A percentile compares a stretch with the other conserved stretches of the same genome.
These are phyloP conservation scores for Cryptophagus acutangulus DNA, from an alignment of 2,888 invertebrate species.

Conservation along the genomic window DNA sequence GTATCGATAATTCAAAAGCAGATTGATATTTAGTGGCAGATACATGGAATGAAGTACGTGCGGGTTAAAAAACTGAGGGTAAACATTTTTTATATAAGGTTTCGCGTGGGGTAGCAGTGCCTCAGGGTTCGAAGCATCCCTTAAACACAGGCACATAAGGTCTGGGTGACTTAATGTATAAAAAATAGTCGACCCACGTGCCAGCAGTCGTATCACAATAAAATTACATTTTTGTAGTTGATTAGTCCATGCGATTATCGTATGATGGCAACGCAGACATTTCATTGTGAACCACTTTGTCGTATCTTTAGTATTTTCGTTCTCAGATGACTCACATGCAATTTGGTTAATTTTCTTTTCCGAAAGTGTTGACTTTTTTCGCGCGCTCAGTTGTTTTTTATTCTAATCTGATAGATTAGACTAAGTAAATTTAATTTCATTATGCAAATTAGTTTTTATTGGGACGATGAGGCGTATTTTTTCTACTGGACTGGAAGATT, in stretches of 20 bases:
- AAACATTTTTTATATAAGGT: slow-evolving; percentile 28
- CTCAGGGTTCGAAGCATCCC: slow-evolving; percentile 26
- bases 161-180: slow-evolving; percentile 4
- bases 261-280: no score
- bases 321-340: no score
- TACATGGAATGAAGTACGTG: slow-evolving; percentile 35
- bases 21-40: slow-evolving; percentile 34
- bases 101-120: slow-evolving; percentile 31
- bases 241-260: no score
- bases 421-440: slow-evolving; percentile 34
- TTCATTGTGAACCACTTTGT: no score
- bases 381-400: no score
- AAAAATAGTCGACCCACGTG: slow-evolving; percentile 11
- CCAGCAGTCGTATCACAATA: slow-evolving; percentile 8
- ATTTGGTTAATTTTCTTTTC: slow-evolving; percentile 1
- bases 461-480: background rate
- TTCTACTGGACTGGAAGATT: slow-evolving; percentile 4
- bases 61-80: slow-evolving; percentile 33
- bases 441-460: slow-evolving; percentile 32
- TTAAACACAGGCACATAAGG: slow-evolving; percentile 8
- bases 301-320: no score
- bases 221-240: no score
- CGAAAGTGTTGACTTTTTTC: background rate
- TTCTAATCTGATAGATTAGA: slow-evolving; percentile 34
- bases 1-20: no score